Evolutionary conservation across 2,113 vertebrate genomes (phyloP).

Genomic region (Probosciger aterrimus): DNA sequence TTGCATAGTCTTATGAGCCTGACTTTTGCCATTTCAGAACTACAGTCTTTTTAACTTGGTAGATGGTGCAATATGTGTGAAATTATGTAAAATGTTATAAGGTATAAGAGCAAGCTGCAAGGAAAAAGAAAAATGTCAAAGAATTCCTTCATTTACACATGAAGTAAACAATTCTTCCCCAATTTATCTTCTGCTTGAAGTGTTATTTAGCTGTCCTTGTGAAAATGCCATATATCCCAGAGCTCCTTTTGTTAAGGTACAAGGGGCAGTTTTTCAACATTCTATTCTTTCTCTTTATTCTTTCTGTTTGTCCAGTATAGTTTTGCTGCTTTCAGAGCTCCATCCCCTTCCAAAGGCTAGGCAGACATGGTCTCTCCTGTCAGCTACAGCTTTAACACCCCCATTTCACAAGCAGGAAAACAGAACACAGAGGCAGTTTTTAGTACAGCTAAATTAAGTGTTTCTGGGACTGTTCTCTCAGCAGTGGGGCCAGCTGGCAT

Average conservation of each 20-base stretch:
- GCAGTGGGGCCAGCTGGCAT: too few species aligned
- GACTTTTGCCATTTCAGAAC: not conserved
- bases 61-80: not conserved
- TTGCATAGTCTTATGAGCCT: not conserved
- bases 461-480: not conserved
- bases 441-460: not conserved
- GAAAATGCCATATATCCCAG: not conserved
- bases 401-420: not conserved
- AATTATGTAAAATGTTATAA: not conserved
- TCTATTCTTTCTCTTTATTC: not conserved
- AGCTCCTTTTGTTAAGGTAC: not conserved
- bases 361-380: not conserved
- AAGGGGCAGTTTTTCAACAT: not conserved
- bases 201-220: not conserved
- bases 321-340: not conserved
- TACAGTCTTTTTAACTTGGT: not conserved
- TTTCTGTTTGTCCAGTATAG: not conserved
- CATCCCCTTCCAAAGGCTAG: not conserved
- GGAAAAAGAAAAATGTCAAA: not conserved
- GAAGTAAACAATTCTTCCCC: not conserved
- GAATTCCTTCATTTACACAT: not conserved
- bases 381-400: not conserved
- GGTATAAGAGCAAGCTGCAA: not conserved
- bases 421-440: not conserved
- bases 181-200: not conserved